Evolutionary conservation across 1,140 invertebrate genomes (phyloP), one percentile per base, ranked within the genome.

Genomic region (Plutomurus gul): DNA sequence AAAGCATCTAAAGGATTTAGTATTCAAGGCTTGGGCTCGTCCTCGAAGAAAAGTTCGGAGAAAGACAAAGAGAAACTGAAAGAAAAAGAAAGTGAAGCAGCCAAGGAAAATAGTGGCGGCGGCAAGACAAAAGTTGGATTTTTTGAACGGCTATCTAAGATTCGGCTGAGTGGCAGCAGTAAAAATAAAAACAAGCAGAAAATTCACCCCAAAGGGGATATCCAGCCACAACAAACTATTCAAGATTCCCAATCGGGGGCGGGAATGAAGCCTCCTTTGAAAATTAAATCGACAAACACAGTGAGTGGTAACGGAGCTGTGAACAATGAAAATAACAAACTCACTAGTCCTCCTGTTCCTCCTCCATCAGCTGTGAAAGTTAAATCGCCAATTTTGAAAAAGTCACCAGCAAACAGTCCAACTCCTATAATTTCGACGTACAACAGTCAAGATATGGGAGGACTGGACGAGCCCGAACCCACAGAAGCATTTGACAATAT

Each of bases 401-500:
- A 72, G 46, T 36, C 39, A 16, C 78, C 56, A 18, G 78, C 56
- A n/a, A 79, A 75, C 30, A 65, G 27, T 40, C 37, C 80, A 65
- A 75, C 47, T 13, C 47, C 76, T 39, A 47, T 65, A 30, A 51
- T 56, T 25, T 18, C 75, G 7, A 25, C 51, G 16, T 39, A 46
- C 49, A 60, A 36, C 65, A 39, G 39, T 70, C 13, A 47, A 13
- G 65, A 49, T 18, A 37, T 71, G 25, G 39, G 27, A 10, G 60
- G 43, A 33, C n/a, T 71, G 1, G 65, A 70, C 11, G 81, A 77
- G 46, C 43, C 25, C 22, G 77, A 65, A 43, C 60, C 49, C 13
- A 51, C 78, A 16, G 78, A 78, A 71, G 81, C 83, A 5, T 84
- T 84, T 81, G 83, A 82, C 25, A 81, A 76, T 43, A 82, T 84